Base-by-base conservation (phyloP, 2,888 invertebrate species). In the Ochropacha duplaris region DNA sequence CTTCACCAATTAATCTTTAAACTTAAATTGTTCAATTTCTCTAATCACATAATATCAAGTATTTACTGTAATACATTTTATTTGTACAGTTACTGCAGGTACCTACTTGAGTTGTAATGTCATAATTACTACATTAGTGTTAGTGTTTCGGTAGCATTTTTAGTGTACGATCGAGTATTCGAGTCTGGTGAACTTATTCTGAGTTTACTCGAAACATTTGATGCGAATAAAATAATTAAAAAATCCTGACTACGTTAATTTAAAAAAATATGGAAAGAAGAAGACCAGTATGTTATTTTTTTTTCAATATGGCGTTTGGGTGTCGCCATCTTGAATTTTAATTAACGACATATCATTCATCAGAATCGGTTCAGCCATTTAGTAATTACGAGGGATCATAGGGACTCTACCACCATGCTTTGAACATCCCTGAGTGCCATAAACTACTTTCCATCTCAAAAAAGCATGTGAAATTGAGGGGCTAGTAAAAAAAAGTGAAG, bases 31-130 rank as follows among this genome's bases (percentile, higher is more conserved):
- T 14, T 50, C 50, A 51, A 51, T 28, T 51, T n/a, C 16, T 3
- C 19, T 31, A 51, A 51, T 31, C 51, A 31, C 16, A 19, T 54
- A 31, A 26, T 22, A 22, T 6, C 8, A 11, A 39, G 50, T 56
- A 54, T 54, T 28, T 57, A 50, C 61, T 44, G 54, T 54, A 56
- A 39, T 31, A 55, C 50, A 58, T 54, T 59, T 19, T 54, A 26
- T 49, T 50, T 44, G 54, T 59, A 55, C 57, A 54, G 52, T 62
- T 44, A 60, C 61, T 66, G 65, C n/a, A n/a, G n/a, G n/a, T 60
- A 58, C 58, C 50, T 56, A 50, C 68, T n/a, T n/a, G n/a, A n/a
- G n/a, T n/a, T 61, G 61, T 67, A 71, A 72, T 67, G 71, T 71
- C 71, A 69, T 72, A 71, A 72, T 72, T 71, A 72, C 56, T 57